phyloP scores from a whole-genome alignment of 2,797 vertebrate genomes.

The Pangasius macronema region DNA sequence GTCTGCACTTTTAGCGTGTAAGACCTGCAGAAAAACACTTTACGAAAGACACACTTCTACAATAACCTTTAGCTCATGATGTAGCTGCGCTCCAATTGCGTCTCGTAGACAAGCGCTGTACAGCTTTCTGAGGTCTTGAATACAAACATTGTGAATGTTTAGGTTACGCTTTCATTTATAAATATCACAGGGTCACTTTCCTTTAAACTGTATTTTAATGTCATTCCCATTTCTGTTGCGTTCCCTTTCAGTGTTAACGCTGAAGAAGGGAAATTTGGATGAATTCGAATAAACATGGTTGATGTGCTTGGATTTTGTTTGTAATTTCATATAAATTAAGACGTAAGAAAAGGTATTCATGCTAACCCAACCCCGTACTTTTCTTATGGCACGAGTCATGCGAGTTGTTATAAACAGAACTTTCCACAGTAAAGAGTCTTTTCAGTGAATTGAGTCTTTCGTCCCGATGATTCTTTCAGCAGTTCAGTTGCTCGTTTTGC shows the following conservation, averaged over 20 bases:
- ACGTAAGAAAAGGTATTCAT: neutral
- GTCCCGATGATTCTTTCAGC: neutral
- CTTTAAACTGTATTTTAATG: too few species aligned
- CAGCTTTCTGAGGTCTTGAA: too few species aligned
- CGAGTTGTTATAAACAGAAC: neutral
- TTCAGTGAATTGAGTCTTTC: neutral
- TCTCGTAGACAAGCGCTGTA: too few species aligned
- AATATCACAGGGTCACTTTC: neutral
- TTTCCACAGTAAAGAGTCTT: neutral
- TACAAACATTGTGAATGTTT: too few species aligned
- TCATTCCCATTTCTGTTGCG: too few species aligned
- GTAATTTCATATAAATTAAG: neutral
- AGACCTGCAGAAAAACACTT: neutral
- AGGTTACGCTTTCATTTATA: too few species aligned
- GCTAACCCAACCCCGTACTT: too few species aligned
- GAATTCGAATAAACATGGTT: neutral
- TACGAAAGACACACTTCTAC: neutral
- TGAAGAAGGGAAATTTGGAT: neutral
- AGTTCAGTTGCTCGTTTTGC: neutral
- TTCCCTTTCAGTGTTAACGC: neutral
- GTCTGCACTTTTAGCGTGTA: neutral
- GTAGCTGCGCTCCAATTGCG: too few species aligned
- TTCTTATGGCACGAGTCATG: neutral
- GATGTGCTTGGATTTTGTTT: neutral
- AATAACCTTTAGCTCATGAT: neutral